A percentile compares a stretch with the other conserved stretches of the same genome.
These are phyloP conservation scores for Dipus sagitta DNA, from an alignment of 2,797 vertebrate species.

Conservation along the genomic window DNA sequence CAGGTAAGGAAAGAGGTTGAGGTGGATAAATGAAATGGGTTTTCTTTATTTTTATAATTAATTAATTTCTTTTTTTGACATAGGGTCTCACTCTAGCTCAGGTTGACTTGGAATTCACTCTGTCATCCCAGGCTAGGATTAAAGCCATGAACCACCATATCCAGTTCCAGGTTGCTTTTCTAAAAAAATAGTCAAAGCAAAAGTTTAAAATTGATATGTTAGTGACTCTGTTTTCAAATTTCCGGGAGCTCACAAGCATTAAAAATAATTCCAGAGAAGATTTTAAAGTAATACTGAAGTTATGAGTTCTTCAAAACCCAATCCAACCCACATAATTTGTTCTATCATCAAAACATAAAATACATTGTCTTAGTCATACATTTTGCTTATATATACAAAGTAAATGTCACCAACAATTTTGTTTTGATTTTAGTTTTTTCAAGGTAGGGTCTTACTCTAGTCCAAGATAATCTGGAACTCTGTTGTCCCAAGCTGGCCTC, in stretches of 20 bases:
- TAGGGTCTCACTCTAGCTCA: too few species aligned
- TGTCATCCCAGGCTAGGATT: too few species aligned
- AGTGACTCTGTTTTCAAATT: constrained; percentile 50
- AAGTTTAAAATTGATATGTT: constrained; percentile 12
- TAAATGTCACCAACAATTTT: too few species aligned
- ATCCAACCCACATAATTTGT: not conserved
- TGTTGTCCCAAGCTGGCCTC: too few species aligned
- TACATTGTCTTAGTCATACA: not conserved
- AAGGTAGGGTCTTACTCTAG: too few species aligned
- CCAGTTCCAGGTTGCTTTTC: too few species aligned
- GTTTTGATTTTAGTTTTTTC: too few species aligned
- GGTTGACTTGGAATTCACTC: too few species aligned
- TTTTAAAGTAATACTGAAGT: constrained; percentile 3
- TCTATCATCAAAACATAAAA: constrained; percentile 43
- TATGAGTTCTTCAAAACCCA: not conserved
- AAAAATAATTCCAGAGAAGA: constrained; percentile 33
- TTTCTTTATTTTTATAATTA: not conserved
- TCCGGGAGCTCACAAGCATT: not conserved
- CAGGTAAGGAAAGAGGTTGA: not conserved
- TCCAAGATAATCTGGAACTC: too few species aligned
- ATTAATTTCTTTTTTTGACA: too few species aligned
- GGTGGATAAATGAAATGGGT: not conserved
- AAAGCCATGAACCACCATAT: too few species aligned
- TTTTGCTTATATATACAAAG: not conserved
- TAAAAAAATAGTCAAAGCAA: not conserved